phyloP scores from a whole-genome alignment of 1,140 invertebrate genomes.

The Paracyclopina nana region DNA sequence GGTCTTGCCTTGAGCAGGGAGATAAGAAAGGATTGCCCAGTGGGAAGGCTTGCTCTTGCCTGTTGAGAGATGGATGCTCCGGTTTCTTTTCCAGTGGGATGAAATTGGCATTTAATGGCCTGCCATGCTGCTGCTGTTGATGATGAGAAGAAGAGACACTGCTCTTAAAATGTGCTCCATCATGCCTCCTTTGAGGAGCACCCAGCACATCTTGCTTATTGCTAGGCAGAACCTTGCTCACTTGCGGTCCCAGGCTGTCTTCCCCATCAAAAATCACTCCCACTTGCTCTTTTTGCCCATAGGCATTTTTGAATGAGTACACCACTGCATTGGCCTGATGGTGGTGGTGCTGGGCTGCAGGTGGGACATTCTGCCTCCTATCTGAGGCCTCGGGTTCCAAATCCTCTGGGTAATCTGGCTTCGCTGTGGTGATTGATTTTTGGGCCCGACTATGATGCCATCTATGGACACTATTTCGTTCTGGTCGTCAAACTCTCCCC shows the following conservation, averaged over 20 bases:
- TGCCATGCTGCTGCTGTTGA: no score
- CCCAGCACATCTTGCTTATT: constrained; percentile 1
- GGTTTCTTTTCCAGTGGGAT: not conserved
- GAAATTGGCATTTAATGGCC: no score
- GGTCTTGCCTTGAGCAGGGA: constrained; percentile 1
- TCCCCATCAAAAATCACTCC: constrained; percentile 9
- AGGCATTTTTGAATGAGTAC: not conserved
- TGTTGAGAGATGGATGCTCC: no score
- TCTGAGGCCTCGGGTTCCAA: not conserved
- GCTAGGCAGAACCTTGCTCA: not conserved
- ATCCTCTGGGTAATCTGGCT: not conserved
- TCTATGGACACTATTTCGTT: no score
- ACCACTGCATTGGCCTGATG: constrained; percentile 7
- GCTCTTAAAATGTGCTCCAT: no score
- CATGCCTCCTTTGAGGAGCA: not conserved
- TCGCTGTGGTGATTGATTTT: not conserved
- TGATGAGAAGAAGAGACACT: no score
- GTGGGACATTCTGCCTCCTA: not conserved
- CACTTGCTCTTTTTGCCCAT: constrained; percentile 3
- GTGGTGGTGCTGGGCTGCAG: not conserved
- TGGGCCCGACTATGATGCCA: no score
- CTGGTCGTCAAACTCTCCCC: no score
- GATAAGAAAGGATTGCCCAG: constrained; percentile 6
- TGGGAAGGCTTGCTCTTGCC: not conserved
- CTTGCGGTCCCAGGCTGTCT: not conserved